Evolutionary conservation across 2,797 vertebrate genomes (phyloP), one percentile per base, ranked within the genome.

Genomic region (Peromyscus attwateri): DNA sequence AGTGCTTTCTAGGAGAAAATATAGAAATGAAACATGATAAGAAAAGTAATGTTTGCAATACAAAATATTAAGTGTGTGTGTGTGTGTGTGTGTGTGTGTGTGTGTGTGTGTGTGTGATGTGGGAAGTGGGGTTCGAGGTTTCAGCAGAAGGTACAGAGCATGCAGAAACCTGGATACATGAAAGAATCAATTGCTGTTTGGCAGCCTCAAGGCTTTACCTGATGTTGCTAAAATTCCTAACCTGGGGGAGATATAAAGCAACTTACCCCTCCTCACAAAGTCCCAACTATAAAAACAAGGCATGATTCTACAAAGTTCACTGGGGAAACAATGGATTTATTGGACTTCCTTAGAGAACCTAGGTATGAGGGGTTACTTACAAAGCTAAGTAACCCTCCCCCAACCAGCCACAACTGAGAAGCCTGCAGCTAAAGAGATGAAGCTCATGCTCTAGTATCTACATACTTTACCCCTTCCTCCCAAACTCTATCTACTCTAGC

Each of bases 161-260:
- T 77, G 19, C 12, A 77, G 84, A 97, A 85, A 91, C 29, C 31
- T 83, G 46, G n/a, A 95, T 21, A 9, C 3, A 57, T 91, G 97
- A 98, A 98, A 97, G 96, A 98, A 98, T 97, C 97, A 97, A 96
- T 97, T 98, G 97, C 96, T 96, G 87, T 98, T 97, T 98, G 92
- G 80, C 70, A 98, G 96, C 95, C 96, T 98, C 93, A 94, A 97
- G 98, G 97, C 97, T 96, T 98, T 98, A 49, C 96, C 98, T 98
- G 98, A 94, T 43, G 37, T 43, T 83, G 57, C 81, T 83, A 66
- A 84, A 43, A 46, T 64, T 64, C 27, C 60, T 64, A 19, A 64
- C 13, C 27, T 64, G 37, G 29, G 25, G 27, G 29, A 84, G 40
- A 21, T 64, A 84, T 31, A 84, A 84, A 43, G 10, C 60, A 64